Conservation (phyloP, 1,140 invertebrate genomes). For the Popillia japonica region DNA sequence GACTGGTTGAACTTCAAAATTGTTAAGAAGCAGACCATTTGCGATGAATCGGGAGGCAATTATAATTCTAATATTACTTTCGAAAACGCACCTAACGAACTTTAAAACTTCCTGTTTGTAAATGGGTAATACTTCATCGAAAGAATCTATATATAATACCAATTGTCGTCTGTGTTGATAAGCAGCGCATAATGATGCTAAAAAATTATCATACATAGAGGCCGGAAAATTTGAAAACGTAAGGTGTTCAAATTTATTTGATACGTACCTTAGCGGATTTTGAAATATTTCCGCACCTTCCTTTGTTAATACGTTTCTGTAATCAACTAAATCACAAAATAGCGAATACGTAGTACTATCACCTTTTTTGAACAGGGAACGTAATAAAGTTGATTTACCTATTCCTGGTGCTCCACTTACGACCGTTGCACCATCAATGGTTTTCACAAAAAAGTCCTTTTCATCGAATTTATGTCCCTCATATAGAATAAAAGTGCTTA, state of each 20-base stretch:
- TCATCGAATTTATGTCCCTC: neutral
- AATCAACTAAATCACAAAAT: constrained; percentile 13
- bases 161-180: neutral
- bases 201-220: neutral
- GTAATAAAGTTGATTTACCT: constrained; percentile 4
- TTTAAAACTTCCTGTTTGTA: neutral
- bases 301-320: neutral
- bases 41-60: constrained; percentile 6
- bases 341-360: neutral
- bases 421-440: neutral
- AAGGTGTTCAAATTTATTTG: neutral
- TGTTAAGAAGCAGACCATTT: neutral
- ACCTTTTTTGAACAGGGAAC: neutral
- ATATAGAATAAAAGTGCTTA: constrained; percentile 3
- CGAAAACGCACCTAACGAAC: neutral
- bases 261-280: neutral
- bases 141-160: neutral
- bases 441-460: neutral
- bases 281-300: neutral
- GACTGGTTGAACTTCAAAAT: constrained; percentile 11
- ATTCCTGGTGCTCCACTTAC: constrained; percentile 1
- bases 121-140: constrained; percentile 13
- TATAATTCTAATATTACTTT: neutral
- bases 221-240: neutral
- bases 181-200: neutral